phyloP scores from a whole-genome alignment of 2,888 invertebrate genomes.

The Idaea straminata region DNA sequence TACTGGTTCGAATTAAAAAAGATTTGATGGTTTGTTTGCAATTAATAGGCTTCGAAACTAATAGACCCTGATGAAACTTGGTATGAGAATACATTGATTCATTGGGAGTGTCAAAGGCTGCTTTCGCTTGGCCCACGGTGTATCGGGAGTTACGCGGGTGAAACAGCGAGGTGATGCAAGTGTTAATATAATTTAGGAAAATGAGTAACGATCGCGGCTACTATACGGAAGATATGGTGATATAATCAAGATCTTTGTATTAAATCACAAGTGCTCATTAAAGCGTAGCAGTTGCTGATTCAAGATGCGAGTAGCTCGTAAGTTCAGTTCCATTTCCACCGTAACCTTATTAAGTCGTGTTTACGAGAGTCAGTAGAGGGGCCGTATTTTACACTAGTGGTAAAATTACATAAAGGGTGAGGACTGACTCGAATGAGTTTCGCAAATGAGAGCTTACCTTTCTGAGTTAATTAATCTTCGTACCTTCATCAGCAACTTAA shows the following conservation, averaged over 20 bases:
- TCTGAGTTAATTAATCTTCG: slow-evolving; percentile 5
- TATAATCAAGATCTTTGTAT: not conserved
- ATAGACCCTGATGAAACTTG: too few relatives aligned
- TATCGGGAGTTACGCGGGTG: too few relatives aligned
- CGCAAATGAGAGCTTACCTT: not conserved
- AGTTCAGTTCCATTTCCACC: slow-evolving; percentile 8
- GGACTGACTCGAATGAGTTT: not conserved
- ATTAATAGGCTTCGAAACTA: too few relatives aligned
- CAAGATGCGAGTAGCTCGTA: slow-evolving; percentile 15
- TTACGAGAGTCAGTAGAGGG: slow-evolving; percentile 13
- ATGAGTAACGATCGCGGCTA: too few relatives aligned
- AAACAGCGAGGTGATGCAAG: too few relatives aligned
- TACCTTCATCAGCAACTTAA: slow-evolving; percentile 3
- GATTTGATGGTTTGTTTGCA: too few relatives aligned
- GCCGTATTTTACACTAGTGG: slow-evolving; percentile 9
- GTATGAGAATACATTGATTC: too few relatives aligned
- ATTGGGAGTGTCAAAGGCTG: too few relatives aligned
- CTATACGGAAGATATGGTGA: not conserved
- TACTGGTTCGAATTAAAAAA: too few relatives aligned
- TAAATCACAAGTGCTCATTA: slow-evolving; percentile 1
- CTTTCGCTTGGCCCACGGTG: too few relatives aligned
- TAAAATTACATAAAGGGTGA: slow-evolving; percentile 6
- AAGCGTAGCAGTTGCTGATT: slow-evolving; percentile 12
- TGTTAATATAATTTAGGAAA: too few relatives aligned
- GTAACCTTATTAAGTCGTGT: slow-evolving; percentile 17